Evolutionary conservation across 2,888 invertebrate genomes (phyloP).

Genomic region (Dioctria linearis): DNA sequence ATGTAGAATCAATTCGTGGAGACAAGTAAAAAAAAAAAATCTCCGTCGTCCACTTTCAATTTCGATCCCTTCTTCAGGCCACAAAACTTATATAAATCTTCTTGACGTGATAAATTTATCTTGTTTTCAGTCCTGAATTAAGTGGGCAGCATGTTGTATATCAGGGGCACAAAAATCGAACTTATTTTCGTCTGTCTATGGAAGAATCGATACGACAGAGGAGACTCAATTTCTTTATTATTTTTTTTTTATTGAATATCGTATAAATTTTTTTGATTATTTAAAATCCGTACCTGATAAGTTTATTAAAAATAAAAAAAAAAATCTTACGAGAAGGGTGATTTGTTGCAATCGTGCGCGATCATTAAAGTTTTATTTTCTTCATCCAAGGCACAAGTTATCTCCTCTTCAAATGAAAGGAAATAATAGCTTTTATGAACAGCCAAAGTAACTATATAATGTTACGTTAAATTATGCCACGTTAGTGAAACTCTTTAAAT

Average conservation of each 20-base stretch:
- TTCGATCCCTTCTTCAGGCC: background rate
- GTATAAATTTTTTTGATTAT: no score
- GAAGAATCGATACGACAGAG: background rate
- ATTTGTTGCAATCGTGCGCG: no score
- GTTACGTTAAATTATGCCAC: slow-evolving; percentile 1
- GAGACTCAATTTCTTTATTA: background rate
- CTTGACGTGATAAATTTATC: slow-evolving; percentile 10
- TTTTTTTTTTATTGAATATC: no score
- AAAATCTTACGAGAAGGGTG: no score
- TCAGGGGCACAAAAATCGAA: background rate
- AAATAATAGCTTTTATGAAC: no score
- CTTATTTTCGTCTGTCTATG: background rate
- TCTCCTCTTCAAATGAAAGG: no score
- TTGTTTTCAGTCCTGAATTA: background rate
- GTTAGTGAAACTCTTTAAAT: background rate
- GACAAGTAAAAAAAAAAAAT: no score
- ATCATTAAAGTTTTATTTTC: no score
- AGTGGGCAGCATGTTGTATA: background rate
- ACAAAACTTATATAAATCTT: background rate
- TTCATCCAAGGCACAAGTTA: no score
- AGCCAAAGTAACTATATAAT: background rate
- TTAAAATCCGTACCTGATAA: no score
- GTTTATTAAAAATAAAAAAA: no score
- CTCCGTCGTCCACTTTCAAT: background rate
- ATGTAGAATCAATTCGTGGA: no score